These are phyloP conservation scores for Dryocosmus kuriphilus DNA, from an alignment of 2,888 invertebrate genomes.

Conservation along the genomic window DNA sequence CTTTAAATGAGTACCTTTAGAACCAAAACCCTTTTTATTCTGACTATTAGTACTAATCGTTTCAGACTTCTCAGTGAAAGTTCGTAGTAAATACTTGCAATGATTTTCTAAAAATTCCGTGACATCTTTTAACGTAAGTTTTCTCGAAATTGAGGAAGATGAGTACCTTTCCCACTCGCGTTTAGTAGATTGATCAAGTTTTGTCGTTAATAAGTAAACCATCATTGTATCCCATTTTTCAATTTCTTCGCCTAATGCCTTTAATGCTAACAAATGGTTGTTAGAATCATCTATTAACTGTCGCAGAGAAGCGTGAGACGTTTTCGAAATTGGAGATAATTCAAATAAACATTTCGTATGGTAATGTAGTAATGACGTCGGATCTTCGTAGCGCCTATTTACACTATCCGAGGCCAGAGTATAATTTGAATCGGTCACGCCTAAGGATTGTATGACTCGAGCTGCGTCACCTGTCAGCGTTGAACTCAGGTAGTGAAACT, in stretches of 20 bases:
- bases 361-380: neutral
- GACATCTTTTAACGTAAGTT: constrained; percentile 25
- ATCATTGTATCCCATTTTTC: neutral
- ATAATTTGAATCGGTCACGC: too few species aligned
- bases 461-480: too few species aligned
- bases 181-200: neutral
- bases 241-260: constrained; percentile 8
- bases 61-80: neutral
- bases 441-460: too few species aligned
- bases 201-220: neutral
- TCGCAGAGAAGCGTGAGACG: neutral
- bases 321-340: neutral
- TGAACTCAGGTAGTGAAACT: too few species aligned
- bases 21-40: neutral
- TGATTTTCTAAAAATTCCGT: constrained; percentile 34
- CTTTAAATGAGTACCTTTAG: neutral
- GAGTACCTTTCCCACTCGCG: neutral
- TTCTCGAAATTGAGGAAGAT: neutral
- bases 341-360: neutral
- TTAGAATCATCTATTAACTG: constrained; percentile 15
- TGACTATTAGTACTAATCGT: neutral
- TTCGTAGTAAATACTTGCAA: constrained; percentile 41
- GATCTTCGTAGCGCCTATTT: constrained; percentile 24
- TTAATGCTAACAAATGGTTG: neutral
- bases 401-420: neutral